A percentile compares a stretch with the other conserved stretches of the same genome.
These are phyloP conservation scores for Ptychadena robeensis DNA, from an alignment of 2,797 vertebrate genomes.

Conservation along the genomic window DNA sequence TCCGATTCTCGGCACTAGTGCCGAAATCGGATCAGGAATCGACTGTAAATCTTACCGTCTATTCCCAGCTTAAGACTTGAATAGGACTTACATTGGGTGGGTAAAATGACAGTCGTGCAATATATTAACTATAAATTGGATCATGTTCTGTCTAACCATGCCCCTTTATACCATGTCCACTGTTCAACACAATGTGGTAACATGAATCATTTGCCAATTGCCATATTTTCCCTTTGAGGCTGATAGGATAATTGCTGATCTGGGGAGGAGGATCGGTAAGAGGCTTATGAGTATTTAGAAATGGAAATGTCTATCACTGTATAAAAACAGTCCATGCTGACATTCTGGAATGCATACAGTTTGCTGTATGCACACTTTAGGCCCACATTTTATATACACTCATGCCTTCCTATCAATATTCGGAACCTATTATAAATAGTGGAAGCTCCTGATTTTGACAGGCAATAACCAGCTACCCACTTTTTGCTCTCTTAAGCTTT, in stretches of 20 bases:
- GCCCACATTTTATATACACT: background rate
- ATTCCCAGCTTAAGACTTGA: too few relatives aligned
- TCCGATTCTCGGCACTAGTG: too few relatives aligned
- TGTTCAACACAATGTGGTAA: too few relatives aligned
- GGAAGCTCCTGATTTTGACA: conserved; percentile 1
- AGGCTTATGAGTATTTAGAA: background rate
- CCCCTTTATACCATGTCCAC: background rate
- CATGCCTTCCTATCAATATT: background rate
- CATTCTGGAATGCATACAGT: too few relatives aligned
- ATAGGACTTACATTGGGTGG: background rate
- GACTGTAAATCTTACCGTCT: too few relatives aligned
- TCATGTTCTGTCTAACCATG: background rate
- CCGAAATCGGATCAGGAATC: too few relatives aligned
- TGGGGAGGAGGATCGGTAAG: background rate
- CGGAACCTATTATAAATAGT: background rate
- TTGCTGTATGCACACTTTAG: background rate
- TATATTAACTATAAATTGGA: too few relatives aligned
- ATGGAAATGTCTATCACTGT: background rate
- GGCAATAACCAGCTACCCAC: background rate
- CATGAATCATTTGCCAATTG: too few relatives aligned
- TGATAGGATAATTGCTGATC: too few relatives aligned
- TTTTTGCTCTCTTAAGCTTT: conserved; percentile 7
- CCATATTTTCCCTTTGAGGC: too few relatives aligned
- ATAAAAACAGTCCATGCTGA: background rate
- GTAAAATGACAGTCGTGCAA: too few relatives aligned